Conservation (phyloP, 1,140 invertebrate species). For the Heliconius melpomene region DNA sequence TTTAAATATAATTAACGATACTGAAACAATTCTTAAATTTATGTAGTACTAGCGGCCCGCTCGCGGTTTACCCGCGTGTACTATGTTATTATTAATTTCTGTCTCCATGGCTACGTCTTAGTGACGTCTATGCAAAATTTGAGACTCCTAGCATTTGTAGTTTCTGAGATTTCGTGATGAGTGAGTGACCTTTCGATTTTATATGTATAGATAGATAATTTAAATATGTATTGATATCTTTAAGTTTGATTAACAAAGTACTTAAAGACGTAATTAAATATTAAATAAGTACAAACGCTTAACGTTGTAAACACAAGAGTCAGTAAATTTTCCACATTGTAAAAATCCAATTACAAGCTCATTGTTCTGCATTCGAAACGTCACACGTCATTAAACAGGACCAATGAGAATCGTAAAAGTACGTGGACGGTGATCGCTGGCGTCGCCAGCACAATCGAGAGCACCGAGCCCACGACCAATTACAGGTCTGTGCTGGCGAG, state of each 20-base stretch:
- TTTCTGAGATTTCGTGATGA: too few species aligned
- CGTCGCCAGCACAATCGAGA: slow-evolving; percentile 58
- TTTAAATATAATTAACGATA: not conserved
- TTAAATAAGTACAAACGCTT: not conserved
- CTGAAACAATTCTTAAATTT: not conserved
- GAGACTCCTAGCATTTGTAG: too few species aligned
- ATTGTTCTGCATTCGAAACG: slow-evolving; percentile 69
- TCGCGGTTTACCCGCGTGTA: too few species aligned
- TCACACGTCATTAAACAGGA: slow-evolving; percentile 75
- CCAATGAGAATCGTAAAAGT: slow-evolving; percentile 78
- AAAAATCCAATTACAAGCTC: slow-evolving; percentile 74
- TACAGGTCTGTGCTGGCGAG: slow-evolving; percentile 64
- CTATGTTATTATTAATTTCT: too few species aligned
- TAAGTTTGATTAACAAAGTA: not conserved
- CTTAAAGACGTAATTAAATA: slow-evolving; percentile 9
- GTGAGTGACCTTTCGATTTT: too few species aligned
- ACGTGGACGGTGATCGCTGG: slow-evolving; percentile 57
- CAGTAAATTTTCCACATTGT: slow-evolving; percentile 62
- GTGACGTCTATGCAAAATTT: too few species aligned
- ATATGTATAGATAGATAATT: not conserved
- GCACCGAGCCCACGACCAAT: slow-evolving; percentile 72
- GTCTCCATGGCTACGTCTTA: too few species aligned
- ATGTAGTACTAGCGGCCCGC: too few species aligned
- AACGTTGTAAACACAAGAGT: slow-evolving; percentile 14
- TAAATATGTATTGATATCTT: not conserved